Percentiles rank a stretch among this genome's conserved stretches.
Evolutionary conservation across 2,888 invertebrate genomes (phyloP).

Genomic region (Bugulina stolonifera): DNA sequence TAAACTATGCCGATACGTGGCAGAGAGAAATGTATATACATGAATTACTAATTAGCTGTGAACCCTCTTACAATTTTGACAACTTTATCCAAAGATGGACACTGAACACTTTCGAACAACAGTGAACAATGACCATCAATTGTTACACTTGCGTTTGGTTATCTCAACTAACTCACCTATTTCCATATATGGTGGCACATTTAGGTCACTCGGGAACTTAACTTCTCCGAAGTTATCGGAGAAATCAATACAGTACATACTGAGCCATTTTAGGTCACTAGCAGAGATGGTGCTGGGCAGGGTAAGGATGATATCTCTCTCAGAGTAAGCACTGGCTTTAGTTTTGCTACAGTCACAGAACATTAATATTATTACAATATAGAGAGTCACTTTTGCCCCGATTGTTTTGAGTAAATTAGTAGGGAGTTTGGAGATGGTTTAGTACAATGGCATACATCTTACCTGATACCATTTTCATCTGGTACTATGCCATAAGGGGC

Average conservation of each 20-base stretch:
- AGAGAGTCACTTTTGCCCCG: too few relatives aligned
- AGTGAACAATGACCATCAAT: too few relatives aligned
- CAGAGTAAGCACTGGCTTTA: slow-evolving; percentile 22
- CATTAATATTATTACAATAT: too few relatives aligned
- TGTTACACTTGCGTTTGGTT: too few relatives aligned
- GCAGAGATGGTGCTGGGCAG: slow-evolving; percentile 26
- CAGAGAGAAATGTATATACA: too few relatives aligned
- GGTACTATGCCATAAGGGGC: slow-evolving; percentile 9
- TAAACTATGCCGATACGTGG: too few relatives aligned
- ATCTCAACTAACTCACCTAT: slow-evolving; percentile 1
- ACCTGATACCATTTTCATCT: slow-evolving; percentile 16
- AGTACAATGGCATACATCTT: not conserved
- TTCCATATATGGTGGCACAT: not conserved
- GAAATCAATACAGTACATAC: slow-evolving; percentile 26
- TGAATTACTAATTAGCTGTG: too few relatives aligned
- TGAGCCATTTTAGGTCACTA: slow-evolving; percentile 23
- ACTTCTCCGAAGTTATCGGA: slow-evolving; percentile 28
- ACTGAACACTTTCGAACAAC: too few relatives aligned
- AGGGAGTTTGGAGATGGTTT: too few relatives aligned
- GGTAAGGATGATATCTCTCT: slow-evolving; percentile 15
- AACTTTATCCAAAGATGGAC: too few relatives aligned
- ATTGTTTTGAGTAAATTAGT: too few relatives aligned
- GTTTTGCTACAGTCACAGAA: not conserved
- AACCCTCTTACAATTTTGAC: too few relatives aligned
- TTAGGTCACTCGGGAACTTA: not conserved